Conservation (phyloP, 2,113 vertebrate species). For the Pionites leucogaster region DNA sequence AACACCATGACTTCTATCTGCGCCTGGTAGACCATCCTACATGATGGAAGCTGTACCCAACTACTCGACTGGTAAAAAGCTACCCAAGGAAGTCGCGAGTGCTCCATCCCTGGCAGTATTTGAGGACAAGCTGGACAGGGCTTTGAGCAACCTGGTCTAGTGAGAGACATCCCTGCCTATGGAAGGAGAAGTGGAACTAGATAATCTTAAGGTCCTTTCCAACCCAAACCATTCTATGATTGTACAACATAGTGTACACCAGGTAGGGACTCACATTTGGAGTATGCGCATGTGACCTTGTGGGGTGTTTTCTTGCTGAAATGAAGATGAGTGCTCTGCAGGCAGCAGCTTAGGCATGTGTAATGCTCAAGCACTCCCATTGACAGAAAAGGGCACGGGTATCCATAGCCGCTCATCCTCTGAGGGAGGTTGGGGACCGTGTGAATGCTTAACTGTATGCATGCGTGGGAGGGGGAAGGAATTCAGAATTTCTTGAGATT, state of each 20-base stretch:
- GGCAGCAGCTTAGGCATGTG: background rate
- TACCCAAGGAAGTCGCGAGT: background rate
- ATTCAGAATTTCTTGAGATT: background rate
- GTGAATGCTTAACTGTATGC: background rate
- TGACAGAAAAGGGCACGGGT: background rate
- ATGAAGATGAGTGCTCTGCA: background rate
- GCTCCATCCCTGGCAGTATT: background rate
- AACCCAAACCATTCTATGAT: background rate
- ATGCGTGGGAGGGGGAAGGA: background rate
- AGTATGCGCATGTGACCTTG: background rate
- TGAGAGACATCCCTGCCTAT: background rate
- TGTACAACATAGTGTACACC: background rate
- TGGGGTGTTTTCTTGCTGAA: background rate
- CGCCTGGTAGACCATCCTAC: background rate
- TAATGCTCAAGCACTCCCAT: background rate
- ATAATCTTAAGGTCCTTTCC: background rate
- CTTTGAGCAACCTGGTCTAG: background rate
- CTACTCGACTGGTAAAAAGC: background rate
- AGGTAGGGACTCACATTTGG: background rate
- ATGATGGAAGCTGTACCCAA: background rate
- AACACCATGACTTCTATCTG: background rate
- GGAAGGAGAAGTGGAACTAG: background rate
- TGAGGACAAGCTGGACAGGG: background rate
- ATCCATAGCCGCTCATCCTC: fast-evolving
- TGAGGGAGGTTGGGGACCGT: background rate